A percentile compares a stretch with the other conserved stretches of the same genome.
phyloP scores from a whole-genome alignment of 1,140 invertebrate genomes.

The Colletes gigas region DNA sequence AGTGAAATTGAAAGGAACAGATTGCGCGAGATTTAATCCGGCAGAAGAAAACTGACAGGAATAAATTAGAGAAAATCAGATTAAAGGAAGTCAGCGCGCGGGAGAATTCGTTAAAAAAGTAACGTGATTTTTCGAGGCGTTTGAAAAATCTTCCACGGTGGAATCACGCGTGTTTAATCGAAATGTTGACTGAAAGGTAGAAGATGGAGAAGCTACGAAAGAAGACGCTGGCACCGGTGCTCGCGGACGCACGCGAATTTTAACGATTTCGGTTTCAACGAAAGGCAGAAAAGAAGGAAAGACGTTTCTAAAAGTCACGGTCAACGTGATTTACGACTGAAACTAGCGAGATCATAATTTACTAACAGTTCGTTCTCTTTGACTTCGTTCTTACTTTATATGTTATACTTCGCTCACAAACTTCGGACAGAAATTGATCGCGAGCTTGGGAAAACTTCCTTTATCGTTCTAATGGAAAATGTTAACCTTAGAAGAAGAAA shows the following conservation, averaged over 20 bases:
- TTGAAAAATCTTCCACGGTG: background rate
- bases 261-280: background rate
- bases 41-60: background rate
- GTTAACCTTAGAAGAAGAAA: constrained; percentile 14
- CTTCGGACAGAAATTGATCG: constrained; percentile 33
- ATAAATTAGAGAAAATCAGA: constrained; percentile 15
- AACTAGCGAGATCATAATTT: constrained; percentile 20
- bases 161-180: background rate
- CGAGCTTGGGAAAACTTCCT: background rate
- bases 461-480: constrained; percentile 2
- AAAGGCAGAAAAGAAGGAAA: background rate
- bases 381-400: constrained; percentile 42
- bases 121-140: background rate
- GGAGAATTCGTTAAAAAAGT: constrained; percentile 7
- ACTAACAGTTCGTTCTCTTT: constrained; percentile 21
- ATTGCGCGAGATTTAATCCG: background rate
- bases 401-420: constrained; percentile 33
- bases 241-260: background rate
- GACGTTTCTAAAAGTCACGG: constrained; percentile 1
- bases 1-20: background rate
- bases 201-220: background rate
- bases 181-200: background rate
- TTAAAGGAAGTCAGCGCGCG: background rate
- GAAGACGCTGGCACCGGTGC: too few relatives aligned
- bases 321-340: constrained; percentile 15